Conservation (phyloP, 2,888 invertebrate genomes). For the Plebejus melissa region DNA sequence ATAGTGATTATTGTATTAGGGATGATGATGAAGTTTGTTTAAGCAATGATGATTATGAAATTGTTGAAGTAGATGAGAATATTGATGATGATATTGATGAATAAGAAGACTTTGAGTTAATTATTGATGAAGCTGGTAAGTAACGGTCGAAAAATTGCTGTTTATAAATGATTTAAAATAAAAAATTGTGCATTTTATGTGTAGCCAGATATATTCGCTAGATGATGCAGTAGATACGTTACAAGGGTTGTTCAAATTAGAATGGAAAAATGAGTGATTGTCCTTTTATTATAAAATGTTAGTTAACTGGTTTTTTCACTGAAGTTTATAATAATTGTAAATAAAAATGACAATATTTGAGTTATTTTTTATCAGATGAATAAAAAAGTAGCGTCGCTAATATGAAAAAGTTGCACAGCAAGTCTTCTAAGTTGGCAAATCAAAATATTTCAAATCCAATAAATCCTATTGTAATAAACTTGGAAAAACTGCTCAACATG, state of each 20-base stretch:
- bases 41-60: neutral
- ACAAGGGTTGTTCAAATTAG: too few species aligned
- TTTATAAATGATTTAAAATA: too few species aligned
- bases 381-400: neutral
- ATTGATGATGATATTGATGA: neutral
- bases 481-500: too few species aligned
- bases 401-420: neutral
- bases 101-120: neutral
- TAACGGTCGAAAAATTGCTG: too few species aligned
- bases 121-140: too few species aligned
- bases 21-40: constrained; percentile 78
- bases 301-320: too few species aligned
- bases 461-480: neutral
- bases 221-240: too few species aligned
- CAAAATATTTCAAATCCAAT: neutral
- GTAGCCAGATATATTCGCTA: too few species aligned
- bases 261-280: too few species aligned
- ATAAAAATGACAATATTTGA: neutral
- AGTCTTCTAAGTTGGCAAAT: neutral
- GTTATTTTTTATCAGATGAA: neutral
- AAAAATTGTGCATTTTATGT: too few species aligned
- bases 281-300: too few species aligned
- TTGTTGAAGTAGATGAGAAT: neutral
- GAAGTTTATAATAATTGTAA: neutral
- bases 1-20: constrained; percentile 87